Percentiles rank a stretch among this genome's conserved stretches.
Evolutionary conservation across 2,888 invertebrate genomes (phyloP).

Genomic region (Lymantria dispar): DNA sequence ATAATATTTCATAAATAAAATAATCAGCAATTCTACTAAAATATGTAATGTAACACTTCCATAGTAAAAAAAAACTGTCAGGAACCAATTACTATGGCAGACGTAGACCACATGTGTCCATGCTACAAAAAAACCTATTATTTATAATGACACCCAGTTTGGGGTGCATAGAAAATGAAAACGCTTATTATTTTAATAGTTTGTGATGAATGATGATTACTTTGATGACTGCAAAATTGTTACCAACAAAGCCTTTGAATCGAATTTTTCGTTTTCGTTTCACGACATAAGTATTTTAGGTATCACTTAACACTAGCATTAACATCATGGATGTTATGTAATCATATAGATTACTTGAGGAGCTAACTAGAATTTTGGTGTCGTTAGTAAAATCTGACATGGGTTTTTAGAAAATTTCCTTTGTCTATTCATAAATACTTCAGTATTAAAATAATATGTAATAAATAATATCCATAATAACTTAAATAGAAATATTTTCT

Average conservation of each 20-base stretch:
- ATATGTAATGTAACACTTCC: slow-evolving; percentile 11
- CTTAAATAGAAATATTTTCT: too few relatives aligned
- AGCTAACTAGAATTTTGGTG: too few relatives aligned
- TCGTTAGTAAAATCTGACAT: too few relatives aligned
- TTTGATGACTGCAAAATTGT: slow-evolving; percentile 49
- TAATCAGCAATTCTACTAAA: slow-evolving; percentile 17
- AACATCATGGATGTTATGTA: too few relatives aligned
- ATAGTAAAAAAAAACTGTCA: slow-evolving; percentile 12
- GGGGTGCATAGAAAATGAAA: slow-evolving; percentile 73
- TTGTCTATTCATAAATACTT: too few relatives aligned
- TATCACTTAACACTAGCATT: too few relatives aligned
- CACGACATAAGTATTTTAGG: too few relatives aligned
- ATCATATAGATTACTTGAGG: too few relatives aligned
- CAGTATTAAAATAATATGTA: too few relatives aligned
- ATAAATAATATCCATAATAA: too few relatives aligned
- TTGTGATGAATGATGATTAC: slow-evolving; percentile 61
- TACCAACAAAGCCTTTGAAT: slow-evolving; percentile 15
- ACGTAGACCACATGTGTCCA: slow-evolving; percentile 56
- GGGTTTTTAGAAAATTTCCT: too few relatives aligned
- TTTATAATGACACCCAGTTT: slow-evolving; percentile 49
- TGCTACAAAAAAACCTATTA: slow-evolving; percentile 60
- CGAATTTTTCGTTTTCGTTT: too few relatives aligned
- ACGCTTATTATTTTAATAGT: slow-evolving; percentile 68
- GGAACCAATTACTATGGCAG: slow-evolving; percentile 25
- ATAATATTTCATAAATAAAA: slow-evolving; percentile 6